phyloP scores from a whole-genome alignment of 2,113 vertebrate species.

The Tringa solitaria region DNA sequence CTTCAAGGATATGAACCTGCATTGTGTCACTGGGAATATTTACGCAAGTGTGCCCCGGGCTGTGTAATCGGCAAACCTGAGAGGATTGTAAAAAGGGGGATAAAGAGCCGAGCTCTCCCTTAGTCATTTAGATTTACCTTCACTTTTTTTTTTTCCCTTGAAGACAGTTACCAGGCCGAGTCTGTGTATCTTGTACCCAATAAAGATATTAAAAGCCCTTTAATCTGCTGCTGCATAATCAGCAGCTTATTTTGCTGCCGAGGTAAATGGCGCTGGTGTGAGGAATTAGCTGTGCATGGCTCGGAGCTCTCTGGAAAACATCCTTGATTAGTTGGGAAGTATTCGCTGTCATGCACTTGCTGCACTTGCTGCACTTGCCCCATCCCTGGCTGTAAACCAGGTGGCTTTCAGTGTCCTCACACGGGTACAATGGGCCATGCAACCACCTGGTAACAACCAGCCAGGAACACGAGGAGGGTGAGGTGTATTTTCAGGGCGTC shows the following conservation, averaged over 20 bases:
- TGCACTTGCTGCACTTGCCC: background rate
- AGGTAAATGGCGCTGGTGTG: background rate
- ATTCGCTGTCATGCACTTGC: background rate
- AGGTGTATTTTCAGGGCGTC: background rate
- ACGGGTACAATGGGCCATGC: fast-evolving
- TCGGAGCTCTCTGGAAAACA: background rate
- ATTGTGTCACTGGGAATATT: background rate
- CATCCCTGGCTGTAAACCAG: background rate
- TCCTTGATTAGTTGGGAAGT: background rate
- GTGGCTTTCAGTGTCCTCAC: background rate
- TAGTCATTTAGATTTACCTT: background rate
- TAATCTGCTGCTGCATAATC: slow-evolving; percentile 16
- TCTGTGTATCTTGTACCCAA: slow-evolving; percentile 21
- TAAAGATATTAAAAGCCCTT: slow-evolving; percentile 35
- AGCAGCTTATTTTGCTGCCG: background rate
- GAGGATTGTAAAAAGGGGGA: background rate
- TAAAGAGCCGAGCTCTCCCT: background rate
- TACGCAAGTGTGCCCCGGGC: background rate
- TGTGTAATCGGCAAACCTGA: background rate
- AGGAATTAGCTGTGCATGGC: background rate
- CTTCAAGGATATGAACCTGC: background rate
- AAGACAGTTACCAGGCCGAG: background rate
- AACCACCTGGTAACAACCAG: background rate
- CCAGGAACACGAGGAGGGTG: background rate
- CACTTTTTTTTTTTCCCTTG: background rate